Evolutionary conservation across 1,140 invertebrate species (phyloP), one percentile per base, ranked within the genome.

Genomic region (Drosophila kepulauana): DNA sequence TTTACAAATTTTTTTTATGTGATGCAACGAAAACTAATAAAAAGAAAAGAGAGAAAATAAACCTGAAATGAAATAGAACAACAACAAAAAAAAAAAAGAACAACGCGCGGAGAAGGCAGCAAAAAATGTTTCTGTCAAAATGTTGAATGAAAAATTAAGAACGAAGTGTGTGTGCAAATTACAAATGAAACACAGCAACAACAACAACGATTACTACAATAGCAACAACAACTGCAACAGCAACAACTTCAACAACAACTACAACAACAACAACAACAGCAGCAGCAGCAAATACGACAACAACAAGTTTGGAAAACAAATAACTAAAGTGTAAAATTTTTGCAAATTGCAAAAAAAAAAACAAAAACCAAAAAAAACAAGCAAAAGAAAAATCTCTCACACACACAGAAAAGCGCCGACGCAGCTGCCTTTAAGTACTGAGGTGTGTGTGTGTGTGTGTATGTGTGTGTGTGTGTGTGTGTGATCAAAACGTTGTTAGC

Each of bases 1-100:
- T 89, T 85, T 70, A 64, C 33, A 43, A 33, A 59, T 75, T 87
- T 89, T 88, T 90, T 89, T 78, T 63, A 79, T 78, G 81, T 89
- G 87, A 74, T 68, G 64, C 45, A 63, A 16, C 13, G 46, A 38
- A 58, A 10, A 35, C 58, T 49, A 52, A 73, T 62, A 74, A 49
- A 54, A 52, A 69, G 16, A 58, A 61, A 67, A 51, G 68, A 51
- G 68, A 68, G 66, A 85, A 87, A 59, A 79, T 20, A 20, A 20
- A 20, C 20, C 20, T 20, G 20, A 20, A 20, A 20, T 20, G 20
- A 20, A 20, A 20, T 20, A 20, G 20, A 20, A 20, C 20, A 20
- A 20, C 2, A 20, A 20, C 1, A 3, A 20, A 20, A 20, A 3
- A 20, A 48, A 41, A 45, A 63, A 56, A 70, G 20, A 62, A 33